phyloP scores from a whole-genome alignment of 2,113 vertebrate species.

The Hemicordylus capensis region DNA sequence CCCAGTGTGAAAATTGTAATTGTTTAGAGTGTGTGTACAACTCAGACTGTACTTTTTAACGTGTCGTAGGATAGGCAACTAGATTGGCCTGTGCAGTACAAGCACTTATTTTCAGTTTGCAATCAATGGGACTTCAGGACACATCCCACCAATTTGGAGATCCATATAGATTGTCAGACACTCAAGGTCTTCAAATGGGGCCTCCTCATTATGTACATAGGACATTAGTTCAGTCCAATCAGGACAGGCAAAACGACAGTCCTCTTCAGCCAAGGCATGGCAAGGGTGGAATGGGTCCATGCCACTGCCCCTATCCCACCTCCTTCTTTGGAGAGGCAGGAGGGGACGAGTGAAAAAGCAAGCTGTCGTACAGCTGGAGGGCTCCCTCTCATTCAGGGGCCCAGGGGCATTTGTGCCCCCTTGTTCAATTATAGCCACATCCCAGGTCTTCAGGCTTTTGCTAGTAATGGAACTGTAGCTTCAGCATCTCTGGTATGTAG shows the following conservation, averaged over 20 bases:
- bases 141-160: not conserved
- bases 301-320: no score
- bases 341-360: no score
- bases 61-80: constrained; percentile 13
- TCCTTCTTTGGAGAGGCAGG: no score
- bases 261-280: not conserved
- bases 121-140: constrained; percentile 21
- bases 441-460: not conserved
- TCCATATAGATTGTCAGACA: not conserved
- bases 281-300: no score
- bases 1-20: not conserved
- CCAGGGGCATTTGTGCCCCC: no score
- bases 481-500: not conserved
- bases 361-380: no score
- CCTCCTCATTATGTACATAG: not conserved
- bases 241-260: not conserved
- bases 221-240: not conserved
- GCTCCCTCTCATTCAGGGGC: no score
- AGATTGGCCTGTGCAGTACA: not conserved
- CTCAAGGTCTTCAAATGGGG: not conserved
- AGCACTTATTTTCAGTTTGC: constrained; percentile 31
- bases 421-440: no score
- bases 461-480: not conserved
- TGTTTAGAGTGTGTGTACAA: constrained; percentile 14
- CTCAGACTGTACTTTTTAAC: constrained; percentile 18